Percentiles rank a stretch among this genome's conserved stretches.
Evolutionary conservation across 2,797 vertebrate genomes (phyloP).

Genomic region (Hemibagrus guttatus): DNA sequence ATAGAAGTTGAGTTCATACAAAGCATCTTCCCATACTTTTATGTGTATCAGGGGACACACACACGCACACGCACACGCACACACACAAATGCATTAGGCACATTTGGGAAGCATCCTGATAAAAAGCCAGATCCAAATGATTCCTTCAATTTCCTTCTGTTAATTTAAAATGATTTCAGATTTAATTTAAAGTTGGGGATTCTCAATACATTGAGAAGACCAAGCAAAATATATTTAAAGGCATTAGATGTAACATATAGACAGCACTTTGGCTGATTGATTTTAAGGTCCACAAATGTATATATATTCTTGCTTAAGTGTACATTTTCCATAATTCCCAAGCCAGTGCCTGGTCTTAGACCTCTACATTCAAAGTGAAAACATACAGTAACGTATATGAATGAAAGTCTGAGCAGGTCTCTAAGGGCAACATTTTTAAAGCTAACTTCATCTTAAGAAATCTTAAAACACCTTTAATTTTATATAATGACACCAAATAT

Average conservation of each 20-base stretch:
- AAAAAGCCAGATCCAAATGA: constrained; percentile 23
- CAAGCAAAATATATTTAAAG: constrained; percentile 46
- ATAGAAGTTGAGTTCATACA: constrained; percentile 1
- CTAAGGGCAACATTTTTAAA: constrained; percentile 55
- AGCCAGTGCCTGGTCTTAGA: constrained; percentile 42
- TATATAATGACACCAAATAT: constrained; percentile 68
- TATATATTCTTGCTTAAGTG: constrained; percentile 44
- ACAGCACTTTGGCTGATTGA: constrained; percentile 24
- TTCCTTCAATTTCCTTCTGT: constrained; percentile 26
- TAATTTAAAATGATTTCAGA: constrained; percentile 51
- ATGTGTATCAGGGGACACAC: neutral
- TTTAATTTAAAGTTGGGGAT: constrained; percentile 54
- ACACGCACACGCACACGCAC: neutral
- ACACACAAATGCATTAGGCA: neutral
- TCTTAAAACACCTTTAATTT: constrained; percentile 69
- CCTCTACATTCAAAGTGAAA: constrained; percentile 60
- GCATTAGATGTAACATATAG: constrained; percentile 37
- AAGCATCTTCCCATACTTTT: neutral
- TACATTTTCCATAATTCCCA: constrained; percentile 51
- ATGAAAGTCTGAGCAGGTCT: constrained; percentile 46
- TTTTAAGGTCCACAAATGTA: constrained; percentile 46
- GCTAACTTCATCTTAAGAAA: constrained; percentile 64
- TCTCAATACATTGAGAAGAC: constrained; percentile 52
- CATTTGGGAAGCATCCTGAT: constrained; percentile 4
- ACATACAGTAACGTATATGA: constrained; percentile 61